These are phyloP conservation scores for Eulithis testata DNA, from an alignment of 2,888 invertebrate genomes.

Conservation along the genomic window DNA sequence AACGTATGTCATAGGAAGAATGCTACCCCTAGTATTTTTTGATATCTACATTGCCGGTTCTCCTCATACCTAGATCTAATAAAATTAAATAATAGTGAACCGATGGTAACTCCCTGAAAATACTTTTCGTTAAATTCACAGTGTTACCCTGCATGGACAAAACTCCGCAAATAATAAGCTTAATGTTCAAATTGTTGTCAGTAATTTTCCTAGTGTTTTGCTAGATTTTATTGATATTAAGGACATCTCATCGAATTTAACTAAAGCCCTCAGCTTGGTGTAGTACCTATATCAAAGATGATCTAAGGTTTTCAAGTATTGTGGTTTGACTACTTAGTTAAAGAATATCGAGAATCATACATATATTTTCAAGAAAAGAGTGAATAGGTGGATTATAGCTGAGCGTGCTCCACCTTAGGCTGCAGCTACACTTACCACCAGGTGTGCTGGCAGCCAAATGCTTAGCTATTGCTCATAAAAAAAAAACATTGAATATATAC, in stretches of 20 bases:
- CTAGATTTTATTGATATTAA: constrained; percentile 17
- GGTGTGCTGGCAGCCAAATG: too few species aligned
- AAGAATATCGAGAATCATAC: constrained; percentile 7
- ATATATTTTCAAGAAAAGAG: too few species aligned
- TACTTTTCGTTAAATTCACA: constrained; percentile 42
- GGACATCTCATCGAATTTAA: neutral
- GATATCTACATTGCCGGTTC: constrained; percentile 48
- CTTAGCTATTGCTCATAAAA: too few species aligned
- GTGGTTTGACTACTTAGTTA: neutral
- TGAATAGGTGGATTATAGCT: too few species aligned
- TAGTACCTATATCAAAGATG: constrained; percentile 11
- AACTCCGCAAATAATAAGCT: constrained; percentile 45
- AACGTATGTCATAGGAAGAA: constrained; percentile 70
- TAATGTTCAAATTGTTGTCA: constrained; percentile 28
- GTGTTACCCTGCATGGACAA: constrained; percentile 65
- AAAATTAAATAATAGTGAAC: constrained; percentile 49
- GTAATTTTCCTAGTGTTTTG: constrained; percentile 14
- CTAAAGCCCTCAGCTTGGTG: constrained; percentile 5
- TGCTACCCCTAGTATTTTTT: constrained; percentile 70
- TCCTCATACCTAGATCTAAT: constrained; percentile 48
- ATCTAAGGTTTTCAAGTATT: constrained; percentile 13
- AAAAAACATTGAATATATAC: constrained; percentile 14
- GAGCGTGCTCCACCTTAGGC: too few species aligned
- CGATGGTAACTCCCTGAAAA: constrained; percentile 43
- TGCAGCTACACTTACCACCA: too few species aligned